Evolutionary conservation across 2,888 invertebrate genomes (phyloP), one percentile per base, ranked within the genome.

Genomic region (Drosophila eohydei): DNA sequence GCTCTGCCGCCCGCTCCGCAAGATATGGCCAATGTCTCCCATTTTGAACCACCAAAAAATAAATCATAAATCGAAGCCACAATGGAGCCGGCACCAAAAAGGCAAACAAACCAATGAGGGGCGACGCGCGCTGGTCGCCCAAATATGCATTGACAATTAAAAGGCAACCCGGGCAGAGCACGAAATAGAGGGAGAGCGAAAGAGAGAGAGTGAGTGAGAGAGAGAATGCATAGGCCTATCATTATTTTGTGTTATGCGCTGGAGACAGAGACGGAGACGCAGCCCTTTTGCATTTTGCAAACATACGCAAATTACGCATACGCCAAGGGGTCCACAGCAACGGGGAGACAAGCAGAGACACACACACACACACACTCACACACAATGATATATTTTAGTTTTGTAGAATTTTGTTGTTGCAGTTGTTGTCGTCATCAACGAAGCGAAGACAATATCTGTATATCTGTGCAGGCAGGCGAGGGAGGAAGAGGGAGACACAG

Each of bases 111-210:
- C 46, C 16, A 36, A 16, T 30, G 40, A 57, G 26, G 26, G n/a
- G 11, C 32, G 11, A 16, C 34, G 36, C 30, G 48, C 21, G 8
- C 34, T 44, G 36, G 55, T 51, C 71, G 59, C 51, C 70, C 78
- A 81, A 84, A 87, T 74, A 87, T 84, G 84, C 83, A 84, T 84
- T 84, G 83, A 87, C 87, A 84, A 84, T 84, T 84, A 87, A 80
- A 83, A 80, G 75, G 67, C 51, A 69, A 38, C 54, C 26, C 50
- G 26, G 44, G 28, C 51, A 54, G 26, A 40, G 48, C 50, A 3
- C 28, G 14, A 32, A 11, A 43, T 26, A 44, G 26, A 28, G 9
- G 12, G 7, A 41, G 36, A 30, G 43, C 16, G 38, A 30, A 9
- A 41, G 26, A 12, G 16, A 16, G 9, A 16, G 11, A 26, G n/a